These are phyloP conservation scores for Polietes domitor DNA, from an alignment of 2,888 invertebrate species.

Conservation along the genomic window DNA sequence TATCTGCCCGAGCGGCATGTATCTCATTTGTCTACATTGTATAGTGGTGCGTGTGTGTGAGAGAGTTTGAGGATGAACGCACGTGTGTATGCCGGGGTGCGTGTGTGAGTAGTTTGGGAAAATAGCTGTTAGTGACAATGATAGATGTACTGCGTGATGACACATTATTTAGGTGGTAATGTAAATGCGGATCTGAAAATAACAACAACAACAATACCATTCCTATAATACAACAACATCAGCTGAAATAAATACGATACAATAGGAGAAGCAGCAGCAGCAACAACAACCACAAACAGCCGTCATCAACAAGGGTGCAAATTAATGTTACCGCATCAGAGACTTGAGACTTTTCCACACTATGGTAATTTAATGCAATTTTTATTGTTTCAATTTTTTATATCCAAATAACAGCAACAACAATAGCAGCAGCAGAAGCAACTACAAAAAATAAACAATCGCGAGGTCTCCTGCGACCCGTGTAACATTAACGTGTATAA, in stretches of 20 bases:
- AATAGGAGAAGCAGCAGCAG: conserved; percentile 13
- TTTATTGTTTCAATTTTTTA: conserved; percentile 50
- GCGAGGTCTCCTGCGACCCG: conserved; percentile 25
- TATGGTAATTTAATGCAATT: conserved; percentile 54
- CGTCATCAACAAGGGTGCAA: conserved; percentile 41
- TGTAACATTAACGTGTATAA: conserved; percentile 6
- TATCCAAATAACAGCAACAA: background rate
- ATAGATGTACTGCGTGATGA: conserved; percentile 63
- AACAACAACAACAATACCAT: conserved; percentile 8
- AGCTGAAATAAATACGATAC: conserved; percentile 2
- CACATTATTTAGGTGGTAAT: conserved; percentile 61
- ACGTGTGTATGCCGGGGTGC: background rate
- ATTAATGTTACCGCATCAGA: conserved; percentile 44
- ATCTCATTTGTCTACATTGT: conserved; percentile 39
- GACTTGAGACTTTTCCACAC: conserved; percentile 44
- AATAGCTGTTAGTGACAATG: conserved; percentile 61
- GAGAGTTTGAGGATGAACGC: too few relatives aligned
- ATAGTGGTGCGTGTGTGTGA: background rate
- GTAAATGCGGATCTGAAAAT: conserved; percentile 51
- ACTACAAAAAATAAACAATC: conserved; percentile 7
- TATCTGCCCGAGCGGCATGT: background rate
- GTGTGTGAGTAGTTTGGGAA: conserved; percentile 40
- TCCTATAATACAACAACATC: conserved; percentile 5
- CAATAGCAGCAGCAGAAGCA: background rate
- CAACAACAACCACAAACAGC: background rate